These are phyloP conservation scores for Akabosia matsudoensis DNA, from an alignment of 1,140 invertebrate genomes.

Conservation along the genomic window DNA sequence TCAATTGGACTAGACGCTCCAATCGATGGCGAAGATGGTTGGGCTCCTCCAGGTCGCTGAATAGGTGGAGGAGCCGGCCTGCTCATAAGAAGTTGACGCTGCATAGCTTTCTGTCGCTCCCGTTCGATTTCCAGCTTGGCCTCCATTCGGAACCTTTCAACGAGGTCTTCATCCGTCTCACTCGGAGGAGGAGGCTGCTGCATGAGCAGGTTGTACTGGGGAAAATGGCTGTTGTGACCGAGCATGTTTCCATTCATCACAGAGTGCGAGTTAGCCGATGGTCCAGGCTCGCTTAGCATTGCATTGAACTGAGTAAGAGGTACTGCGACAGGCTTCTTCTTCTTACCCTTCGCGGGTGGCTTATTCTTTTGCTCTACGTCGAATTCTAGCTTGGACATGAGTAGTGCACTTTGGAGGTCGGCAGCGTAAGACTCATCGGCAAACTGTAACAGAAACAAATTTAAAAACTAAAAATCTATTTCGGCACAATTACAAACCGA, in stretches of 20 bases:
- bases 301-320: conserved; percentile 64
- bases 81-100: conserved; percentile 27
- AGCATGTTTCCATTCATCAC: conserved; percentile 1
- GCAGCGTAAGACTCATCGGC: conserved; percentile 63
- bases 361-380: conserved; percentile 58
- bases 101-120: conserved; percentile 28
- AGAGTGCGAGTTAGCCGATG: neutral
- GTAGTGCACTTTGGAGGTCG: conserved; percentile 64
- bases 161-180: conserved; percentile 26
- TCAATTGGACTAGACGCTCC: neutral
- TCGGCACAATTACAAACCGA: too few relatives aligned
- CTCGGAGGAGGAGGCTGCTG: neutral
- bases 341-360: conserved; percentile 53
- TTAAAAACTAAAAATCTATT: too few relatives aligned
- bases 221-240: neutral
- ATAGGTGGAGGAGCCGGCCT: conserved; percentile 3
- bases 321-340: conserved; percentile 62
- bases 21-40: neutral
- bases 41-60: neutral
- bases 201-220: neutral
- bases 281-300: conserved; percentile 18
- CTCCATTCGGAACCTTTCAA: conserved; percentile 34
- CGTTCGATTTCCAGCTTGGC: conserved; percentile 35
- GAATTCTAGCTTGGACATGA: conserved; percentile 66
- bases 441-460: conserved; percentile 51